These are phyloP conservation scores for Dipodomys spectabilis DNA, from an alignment of 2,113 vertebrate species.

Conservation along the genomic window DNA sequence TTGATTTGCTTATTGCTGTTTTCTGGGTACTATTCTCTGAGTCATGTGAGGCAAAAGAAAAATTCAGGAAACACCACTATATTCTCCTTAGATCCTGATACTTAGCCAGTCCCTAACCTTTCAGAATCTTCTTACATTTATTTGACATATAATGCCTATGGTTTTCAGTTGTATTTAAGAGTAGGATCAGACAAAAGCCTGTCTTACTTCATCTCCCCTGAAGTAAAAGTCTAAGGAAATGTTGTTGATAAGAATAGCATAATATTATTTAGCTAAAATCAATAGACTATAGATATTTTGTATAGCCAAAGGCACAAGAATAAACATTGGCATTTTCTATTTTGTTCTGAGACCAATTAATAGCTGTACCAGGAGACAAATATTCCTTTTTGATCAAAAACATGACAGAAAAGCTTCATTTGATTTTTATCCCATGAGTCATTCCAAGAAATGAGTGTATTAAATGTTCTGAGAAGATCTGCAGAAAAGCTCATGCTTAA, in stretches of 20 bases:
- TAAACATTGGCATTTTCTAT: slow-evolving; percentile 27
- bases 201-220: not conserved
- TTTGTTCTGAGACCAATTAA: slow-evolving; percentile 13
- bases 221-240: slow-evolving; percentile 48
- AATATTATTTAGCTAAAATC: slow-evolving; percentile 52
- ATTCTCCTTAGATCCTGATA: not conserved
- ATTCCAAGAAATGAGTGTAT: not conserved
- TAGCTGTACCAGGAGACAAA: slow-evolving; percentile 12
- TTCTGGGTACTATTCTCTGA: not conserved
- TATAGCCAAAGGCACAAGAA: slow-evolving; percentile 47
- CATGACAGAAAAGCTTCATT: slow-evolving; percentile 36
- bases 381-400: slow-evolving; percentile 33
- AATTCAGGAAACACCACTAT: not conserved
- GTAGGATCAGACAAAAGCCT: not conserved
- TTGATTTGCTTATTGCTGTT: not conserved
- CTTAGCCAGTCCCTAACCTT: not conserved
- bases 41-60: not conserved
- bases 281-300: slow-evolving; percentile 58
- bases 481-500: not conserved
- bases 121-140: not conserved
- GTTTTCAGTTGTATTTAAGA: not conserved
- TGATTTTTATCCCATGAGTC: not conserved
- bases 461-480: slow-evolving; percentile 48
- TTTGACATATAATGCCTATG: not conserved
- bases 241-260: slow-evolving; percentile 42